These are phyloP conservation scores for Xenus cinereus DNA, from an alignment of 2,113 vertebrate species.

Conservation along the genomic window DNA sequence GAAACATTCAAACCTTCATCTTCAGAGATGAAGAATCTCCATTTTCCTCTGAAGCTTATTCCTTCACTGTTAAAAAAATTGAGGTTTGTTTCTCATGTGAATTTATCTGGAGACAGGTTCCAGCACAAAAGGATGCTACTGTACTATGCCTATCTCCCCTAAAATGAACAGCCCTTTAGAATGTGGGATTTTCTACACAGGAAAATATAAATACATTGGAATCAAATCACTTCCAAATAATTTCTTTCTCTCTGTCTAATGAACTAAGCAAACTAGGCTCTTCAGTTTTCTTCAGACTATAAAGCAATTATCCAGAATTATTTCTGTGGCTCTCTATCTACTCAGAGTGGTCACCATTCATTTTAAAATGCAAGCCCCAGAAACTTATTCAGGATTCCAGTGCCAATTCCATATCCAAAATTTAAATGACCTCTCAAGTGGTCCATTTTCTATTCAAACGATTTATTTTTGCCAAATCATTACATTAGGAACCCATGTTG, in stretches of 20 bases:
- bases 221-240: not conserved
- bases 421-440: not conserved
- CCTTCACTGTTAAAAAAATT: not conserved
- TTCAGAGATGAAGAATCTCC: not conserved
- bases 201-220: not conserved
- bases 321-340: not conserved
- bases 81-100: not conserved
- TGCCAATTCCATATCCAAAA: not conserved
- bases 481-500: not conserved
- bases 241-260: not conserved
- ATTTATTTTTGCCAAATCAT: not conserved
- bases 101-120: not conserved
- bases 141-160: not conserved
- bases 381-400: not conserved
- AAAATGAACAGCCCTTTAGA: not conserved
- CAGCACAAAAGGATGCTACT: not conserved
- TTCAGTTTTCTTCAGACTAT: not conserved
- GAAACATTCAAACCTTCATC: not conserved
- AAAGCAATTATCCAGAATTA: not conserved
- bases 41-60: not conserved
- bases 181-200: not conserved
- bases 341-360: not conserved
- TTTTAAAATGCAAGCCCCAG: not conserved
- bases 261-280: not conserved
- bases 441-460: not conserved